These are phyloP conservation scores for Drosophila mimica DNA, from an alignment of 2,888 invertebrate genomes.

Conservation along the genomic window DNA sequence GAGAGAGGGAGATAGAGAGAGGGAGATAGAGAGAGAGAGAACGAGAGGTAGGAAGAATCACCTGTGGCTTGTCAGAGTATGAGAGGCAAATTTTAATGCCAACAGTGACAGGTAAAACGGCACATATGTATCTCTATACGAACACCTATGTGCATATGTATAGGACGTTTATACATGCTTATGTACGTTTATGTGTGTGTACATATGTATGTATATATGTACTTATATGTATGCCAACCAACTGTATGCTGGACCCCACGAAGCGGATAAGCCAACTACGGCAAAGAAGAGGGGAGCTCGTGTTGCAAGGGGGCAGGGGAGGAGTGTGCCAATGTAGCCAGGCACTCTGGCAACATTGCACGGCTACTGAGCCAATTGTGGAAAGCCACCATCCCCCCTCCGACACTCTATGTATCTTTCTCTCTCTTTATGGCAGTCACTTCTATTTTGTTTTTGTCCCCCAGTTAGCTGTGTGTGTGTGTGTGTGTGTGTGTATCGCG, in stretches of 20 bases:
- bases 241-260: constrained; percentile 48
- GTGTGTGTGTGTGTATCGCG: constrained; percentile 33
- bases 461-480: constrained; percentile 10
- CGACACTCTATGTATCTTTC: not conserved
- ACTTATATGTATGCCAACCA: not conserved
- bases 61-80: constrained; percentile 66
- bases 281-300: not conserved
- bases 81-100: constrained; percentile 78
- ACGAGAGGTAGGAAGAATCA: not conserved
- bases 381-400: not conserved
- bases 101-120: constrained; percentile 69
- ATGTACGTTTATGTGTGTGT: not conserved
- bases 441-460: constrained; percentile 4
- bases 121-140: constrained; percentile 29
- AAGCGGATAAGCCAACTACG: constrained; percentile 66
- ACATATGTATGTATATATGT: not conserved
- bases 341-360: constrained; percentile 65
- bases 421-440: not conserved
- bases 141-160: not conserved
- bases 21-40: not conserved
- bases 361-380: constrained; percentile 66
- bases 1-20: too few relatives aligned
- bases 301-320: not conserved
- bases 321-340: constrained; percentile 55
- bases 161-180: not conserved